These are phyloP conservation scores for Xenentodon cancila DNA, from an alignment of 2,797 vertebrate species.

Conservation along the genomic window DNA sequence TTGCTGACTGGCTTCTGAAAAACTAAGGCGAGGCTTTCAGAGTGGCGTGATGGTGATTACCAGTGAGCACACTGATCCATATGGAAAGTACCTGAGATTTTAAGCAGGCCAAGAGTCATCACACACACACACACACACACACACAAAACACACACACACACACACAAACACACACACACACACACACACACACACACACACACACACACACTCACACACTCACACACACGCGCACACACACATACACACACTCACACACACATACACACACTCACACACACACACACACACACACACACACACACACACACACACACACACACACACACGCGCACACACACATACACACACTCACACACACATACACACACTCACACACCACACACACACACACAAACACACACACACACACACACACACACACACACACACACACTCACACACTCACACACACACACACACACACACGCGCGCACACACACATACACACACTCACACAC, in stretches of 20 bases:
- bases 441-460: background rate
- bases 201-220: background rate
- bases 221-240: too few relatives aligned
- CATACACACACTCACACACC: too few relatives aligned
- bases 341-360: background rate
- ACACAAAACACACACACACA: too few relatives aligned
- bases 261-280: background rate
- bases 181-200: too few relatives aligned
- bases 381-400: background rate
- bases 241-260: background rate
- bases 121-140: too few relatives aligned
- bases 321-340: background rate
- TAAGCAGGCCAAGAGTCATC: conserved; percentile 6
- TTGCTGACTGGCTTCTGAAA: conserved; percentile 32
- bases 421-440: too few relatives aligned
- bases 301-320: too few relatives aligned
- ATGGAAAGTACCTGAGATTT: conserved; percentile 73
- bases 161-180: too few relatives aligned
- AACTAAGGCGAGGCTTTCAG: conserved; percentile 12
- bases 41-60: conserved; percentile 44
- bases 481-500: background rate
- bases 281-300: too few relatives aligned
- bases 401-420: too few relatives aligned
- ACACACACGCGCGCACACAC: too few relatives aligned
- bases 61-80: conserved; percentile 26